A percentile compares a stretch with the other conserved stretches of the same genome.
Conservation (phyloP, 1,140 invertebrate species). For the Neotoxoptera formosana region DNA sequence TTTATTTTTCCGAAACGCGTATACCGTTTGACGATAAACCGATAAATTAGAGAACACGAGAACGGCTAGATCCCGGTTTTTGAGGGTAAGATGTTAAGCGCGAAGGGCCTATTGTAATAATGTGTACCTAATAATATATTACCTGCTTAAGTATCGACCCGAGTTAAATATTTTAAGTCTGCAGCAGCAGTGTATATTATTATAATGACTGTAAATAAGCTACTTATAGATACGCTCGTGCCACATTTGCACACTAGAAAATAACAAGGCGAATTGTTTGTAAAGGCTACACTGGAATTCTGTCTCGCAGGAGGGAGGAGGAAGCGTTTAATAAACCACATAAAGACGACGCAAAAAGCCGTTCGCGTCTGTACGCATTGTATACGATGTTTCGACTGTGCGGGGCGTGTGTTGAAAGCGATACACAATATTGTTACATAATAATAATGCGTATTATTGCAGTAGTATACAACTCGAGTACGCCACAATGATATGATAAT, state of each 20-base stretch:
- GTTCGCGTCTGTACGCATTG: background rate
- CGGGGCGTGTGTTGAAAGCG: background rate
- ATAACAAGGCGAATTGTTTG: background rate
- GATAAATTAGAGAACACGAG: background rate
- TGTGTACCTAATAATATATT: background rate
- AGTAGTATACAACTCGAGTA: background rate
- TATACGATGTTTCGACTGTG: background rate
- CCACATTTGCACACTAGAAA: background rate
- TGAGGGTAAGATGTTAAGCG: background rate
- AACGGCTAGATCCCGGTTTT: background rate
- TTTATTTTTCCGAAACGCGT: background rate
- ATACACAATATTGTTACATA: background rate
- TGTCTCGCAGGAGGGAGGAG: background rate
- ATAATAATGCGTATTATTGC: too few species aligned
- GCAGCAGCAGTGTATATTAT: background rate
- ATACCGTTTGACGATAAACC: background rate
- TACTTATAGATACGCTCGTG: background rate
- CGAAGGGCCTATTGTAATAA: background rate
- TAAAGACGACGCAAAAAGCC: background rate
- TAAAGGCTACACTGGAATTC: background rate
- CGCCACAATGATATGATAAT: too few species aligned
- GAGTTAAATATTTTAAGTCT: background rate
- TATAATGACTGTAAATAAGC: background rate
- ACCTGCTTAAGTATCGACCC: background rate
- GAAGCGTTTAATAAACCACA: conserved; percentile 2